A percentile compares a stretch with the other conserved stretches of the same genome.
phyloP scores from a whole-genome alignment of 2,888 invertebrate genomes.

The Habroteleia sp. region DNA sequence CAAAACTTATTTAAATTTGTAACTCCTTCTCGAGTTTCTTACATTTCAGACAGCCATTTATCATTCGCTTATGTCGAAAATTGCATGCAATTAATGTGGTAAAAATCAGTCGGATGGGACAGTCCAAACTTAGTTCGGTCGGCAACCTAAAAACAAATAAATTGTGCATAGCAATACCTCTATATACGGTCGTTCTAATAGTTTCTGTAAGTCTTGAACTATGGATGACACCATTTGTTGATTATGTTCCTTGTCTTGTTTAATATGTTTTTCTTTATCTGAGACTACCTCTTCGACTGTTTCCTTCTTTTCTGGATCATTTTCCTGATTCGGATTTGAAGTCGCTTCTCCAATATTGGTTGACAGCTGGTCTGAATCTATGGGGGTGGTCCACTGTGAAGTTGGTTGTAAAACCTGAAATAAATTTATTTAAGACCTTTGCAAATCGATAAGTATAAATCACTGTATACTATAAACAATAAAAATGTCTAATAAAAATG shows the following conservation, averaged over 20 bases:
- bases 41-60: slow-evolving; percentile 11
- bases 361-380: slow-evolving; percentile 64
- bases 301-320: slow-evolving; percentile 50
- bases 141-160: slow-evolving; percentile 20
- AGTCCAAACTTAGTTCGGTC: slow-evolving; percentile 2
- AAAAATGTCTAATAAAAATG: too few relatives aligned
- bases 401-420: slow-evolving; percentile 77
- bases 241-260: slow-evolving; percentile 67
- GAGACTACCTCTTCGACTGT: slow-evolving; percentile 55
- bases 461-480: too few relatives aligned
- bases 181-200: slow-evolving; percentile 81
- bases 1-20: too few relatives aligned
- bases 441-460: too few relatives aligned
- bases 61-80: slow-evolving; percentile 1
- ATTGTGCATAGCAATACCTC: slow-evolving; percentile 69
- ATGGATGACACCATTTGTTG: slow-evolving; percentile 87
- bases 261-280: slow-evolving; percentile 63
- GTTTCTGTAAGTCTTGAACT: slow-evolving; percentile 87
- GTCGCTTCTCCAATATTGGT: slow-evolving; percentile 70
- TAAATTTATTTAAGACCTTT: too few relatives aligned
- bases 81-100: slow-evolving; percentile 24
- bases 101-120: background rate
- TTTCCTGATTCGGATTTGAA: slow-evolving; percentile 61
- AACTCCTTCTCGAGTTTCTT: background rate
- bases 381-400: slow-evolving; percentile 73